Percentiles rank a stretch among this genome's conserved stretches.
phyloP scores from a whole-genome alignment of 2,888 invertebrate species.

The Orgyia antiqua region DNA sequence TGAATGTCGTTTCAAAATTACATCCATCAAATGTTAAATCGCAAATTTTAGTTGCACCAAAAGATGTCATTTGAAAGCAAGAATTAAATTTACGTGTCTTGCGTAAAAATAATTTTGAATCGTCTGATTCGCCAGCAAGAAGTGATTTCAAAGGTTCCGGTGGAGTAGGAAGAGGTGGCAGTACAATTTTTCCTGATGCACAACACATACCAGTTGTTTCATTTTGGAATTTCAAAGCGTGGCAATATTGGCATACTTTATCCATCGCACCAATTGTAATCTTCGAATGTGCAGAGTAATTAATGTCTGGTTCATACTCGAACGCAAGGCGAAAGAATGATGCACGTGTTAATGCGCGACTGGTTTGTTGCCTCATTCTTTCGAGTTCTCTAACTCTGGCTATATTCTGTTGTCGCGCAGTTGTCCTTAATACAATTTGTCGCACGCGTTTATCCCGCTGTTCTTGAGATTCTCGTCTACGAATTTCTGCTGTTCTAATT shows the following conservation, averaged over 20 bases:
- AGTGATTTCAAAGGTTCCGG: constrained; percentile 3
- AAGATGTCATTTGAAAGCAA: not conserved
- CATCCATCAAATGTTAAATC: not conserved
- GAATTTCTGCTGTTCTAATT: constrained; percentile 14
- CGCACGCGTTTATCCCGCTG: constrained; percentile 23
- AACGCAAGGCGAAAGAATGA: constrained; percentile 25
- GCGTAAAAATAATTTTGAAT: not conserved
- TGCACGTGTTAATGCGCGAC: constrained; percentile 18
- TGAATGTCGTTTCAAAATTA: constrained; percentile 6
- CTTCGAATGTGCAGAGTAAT: constrained; percentile 21
- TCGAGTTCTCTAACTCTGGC: no score
- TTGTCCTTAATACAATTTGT: no score
- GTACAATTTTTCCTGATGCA: constrained; percentile 12
- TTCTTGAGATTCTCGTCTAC: constrained; percentile 26
- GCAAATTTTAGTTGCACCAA: not conserved
- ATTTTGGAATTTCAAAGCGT: constrained; percentile 1
- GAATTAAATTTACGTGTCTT: not conserved
- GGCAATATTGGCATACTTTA: constrained; percentile 4
- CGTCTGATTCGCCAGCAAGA: not conserved
- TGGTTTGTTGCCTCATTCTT: not conserved
- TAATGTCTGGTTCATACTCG: constrained; percentile 24
- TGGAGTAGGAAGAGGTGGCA: not conserved
- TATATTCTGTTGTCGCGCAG: no score
- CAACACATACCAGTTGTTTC: constrained; percentile 5
- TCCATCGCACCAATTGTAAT: constrained; percentile 10